Evolutionary conservation across 1,140 invertebrate species (phyloP).

Genomic region (Drosophila parabipectinata): DNA sequence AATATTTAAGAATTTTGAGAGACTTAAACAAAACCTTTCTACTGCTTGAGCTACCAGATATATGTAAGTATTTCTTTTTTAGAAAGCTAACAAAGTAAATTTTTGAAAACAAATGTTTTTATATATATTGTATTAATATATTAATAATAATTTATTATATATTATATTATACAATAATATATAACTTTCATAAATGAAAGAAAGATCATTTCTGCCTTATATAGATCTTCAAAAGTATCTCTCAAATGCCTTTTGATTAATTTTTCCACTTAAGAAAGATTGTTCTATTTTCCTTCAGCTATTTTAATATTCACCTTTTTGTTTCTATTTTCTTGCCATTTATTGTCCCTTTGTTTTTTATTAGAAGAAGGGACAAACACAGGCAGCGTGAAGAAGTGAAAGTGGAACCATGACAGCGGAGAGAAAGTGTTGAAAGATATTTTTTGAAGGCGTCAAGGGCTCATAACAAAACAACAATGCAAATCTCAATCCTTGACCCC

Average conservation of each 20-base stretch:
- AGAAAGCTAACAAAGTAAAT: no score
- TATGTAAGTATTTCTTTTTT: no score
- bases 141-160: no score
- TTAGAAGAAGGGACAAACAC: constrained; percentile 7
- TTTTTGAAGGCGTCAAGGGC: constrained; percentile 35
- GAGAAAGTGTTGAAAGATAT: constrained; percentile 33
- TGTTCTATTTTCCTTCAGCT: constrained; percentile 24
- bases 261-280: no score
- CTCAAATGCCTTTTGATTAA: constrained; percentile 38
- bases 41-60: no score
- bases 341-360: constrained; percentile 3
- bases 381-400: not conserved
- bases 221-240: constrained; percentile 3
- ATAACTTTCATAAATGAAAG: not conserved
- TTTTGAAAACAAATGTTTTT: no score
- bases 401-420: constrained; percentile 16
- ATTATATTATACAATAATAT: no score
- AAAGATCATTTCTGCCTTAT: not conserved
- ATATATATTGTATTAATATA: no score
- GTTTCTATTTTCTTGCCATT: constrained; percentile 13
- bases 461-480: constrained; percentile 39
- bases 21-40: no score
- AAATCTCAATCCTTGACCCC: constrained; percentile 31
- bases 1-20: no score
- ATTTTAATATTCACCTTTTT: constrained; percentile 67